Conservation (phyloP, 2,888 invertebrate genomes). For the Seira sanloemensis region DNA sequence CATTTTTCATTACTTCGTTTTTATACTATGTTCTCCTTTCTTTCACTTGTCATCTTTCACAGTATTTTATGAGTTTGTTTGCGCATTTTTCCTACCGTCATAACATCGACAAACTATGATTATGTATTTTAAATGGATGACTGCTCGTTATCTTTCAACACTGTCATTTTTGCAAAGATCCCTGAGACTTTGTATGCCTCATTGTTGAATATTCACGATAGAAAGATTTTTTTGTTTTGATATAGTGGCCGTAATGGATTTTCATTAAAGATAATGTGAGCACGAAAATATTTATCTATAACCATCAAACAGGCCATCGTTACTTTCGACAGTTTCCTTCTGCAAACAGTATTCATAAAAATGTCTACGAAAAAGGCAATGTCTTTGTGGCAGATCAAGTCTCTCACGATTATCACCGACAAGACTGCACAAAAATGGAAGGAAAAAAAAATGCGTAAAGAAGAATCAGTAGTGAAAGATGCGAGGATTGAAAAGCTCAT, state of each 20-base stretch:
- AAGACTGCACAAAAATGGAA: slow-evolving; percentile 6
- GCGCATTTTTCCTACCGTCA: slow-evolving; percentile 18
- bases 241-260: slow-evolving; percentile 13
- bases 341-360: not conserved
- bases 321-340: not conserved
- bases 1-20: slow-evolving; percentile 46
- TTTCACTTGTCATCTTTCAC: slow-evolving; percentile 42
- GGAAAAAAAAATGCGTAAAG: not conserved
- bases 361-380: not conserved
- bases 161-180: not conserved
- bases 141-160: slow-evolving; percentile 16
- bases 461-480: not conserved
- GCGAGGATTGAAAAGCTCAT: slow-evolving; percentile 26
- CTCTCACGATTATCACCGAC: not conserved
- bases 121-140: not conserved
- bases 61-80: slow-evolving; percentile 43
- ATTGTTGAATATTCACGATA: slow-evolving; percentile 7
- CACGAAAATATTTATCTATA: not conserved
- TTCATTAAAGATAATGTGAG: slow-evolving; percentile 6
- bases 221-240: slow-evolving; percentile 14
- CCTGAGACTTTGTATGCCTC: not conserved
- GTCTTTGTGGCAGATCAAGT: slow-evolving; percentile 1
- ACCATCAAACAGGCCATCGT: not conserved
- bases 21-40: slow-evolving; percentile 20
- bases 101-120: not conserved